These are phyloP conservation scores for Leptinotarsa haldemani DNA, from an alignment of 2,888 invertebrate species.

Conservation along the genomic window DNA sequence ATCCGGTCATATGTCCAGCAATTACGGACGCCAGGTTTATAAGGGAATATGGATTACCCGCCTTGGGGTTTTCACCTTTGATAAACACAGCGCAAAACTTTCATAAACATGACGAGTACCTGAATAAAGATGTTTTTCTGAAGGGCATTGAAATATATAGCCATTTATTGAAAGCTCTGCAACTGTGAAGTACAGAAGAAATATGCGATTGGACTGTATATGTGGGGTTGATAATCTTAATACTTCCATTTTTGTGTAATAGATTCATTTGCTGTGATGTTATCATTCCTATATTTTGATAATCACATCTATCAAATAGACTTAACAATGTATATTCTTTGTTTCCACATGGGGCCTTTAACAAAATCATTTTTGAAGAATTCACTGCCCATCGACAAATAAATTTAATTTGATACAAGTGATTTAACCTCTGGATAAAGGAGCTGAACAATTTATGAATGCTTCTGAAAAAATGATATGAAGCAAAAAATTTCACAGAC, in stretches of 20 bases:
- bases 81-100: constrained; percentile 82
- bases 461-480: no score
- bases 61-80: constrained; percentile 91
- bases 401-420: no score
- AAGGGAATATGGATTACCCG: constrained; percentile 79
- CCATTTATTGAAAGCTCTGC: constrained; percentile 55
- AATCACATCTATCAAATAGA: no score
- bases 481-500: no score
- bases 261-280: not conserved
- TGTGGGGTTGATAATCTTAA: not conserved
- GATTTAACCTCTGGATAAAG: no score
- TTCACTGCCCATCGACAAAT: no score
- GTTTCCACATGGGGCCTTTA: no score
- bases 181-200: constrained; percentile 14
- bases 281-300: no score
- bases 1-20: constrained; percentile 83
- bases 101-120: constrained; percentile 90
- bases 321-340: no score
- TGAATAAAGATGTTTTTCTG: constrained; percentile 81
- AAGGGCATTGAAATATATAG: constrained; percentile 84
- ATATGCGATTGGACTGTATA: not conserved
- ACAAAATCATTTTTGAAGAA: no score
- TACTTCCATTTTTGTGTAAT: not conserved
- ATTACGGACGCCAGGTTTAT: constrained; percentile 89
- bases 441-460: no score